Evolutionary conservation across 2,797 vertebrate genomes (phyloP).

Genomic region (Helicolenus hilgendorfi): DNA sequence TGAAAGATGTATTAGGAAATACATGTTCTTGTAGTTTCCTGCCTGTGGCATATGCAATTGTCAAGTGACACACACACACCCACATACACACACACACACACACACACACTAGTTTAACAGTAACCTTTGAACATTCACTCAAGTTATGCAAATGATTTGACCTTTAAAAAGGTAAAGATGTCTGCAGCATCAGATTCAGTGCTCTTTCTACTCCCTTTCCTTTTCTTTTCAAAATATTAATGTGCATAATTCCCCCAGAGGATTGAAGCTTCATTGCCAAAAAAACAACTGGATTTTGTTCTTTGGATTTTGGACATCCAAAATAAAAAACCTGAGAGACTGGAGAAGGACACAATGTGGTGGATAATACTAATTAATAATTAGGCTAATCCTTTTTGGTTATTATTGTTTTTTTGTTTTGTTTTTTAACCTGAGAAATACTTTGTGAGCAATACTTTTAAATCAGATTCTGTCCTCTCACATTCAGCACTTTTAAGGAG

Average conservation of each 20-base stretch:
- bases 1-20: constrained; percentile 16
- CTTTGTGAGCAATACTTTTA: no score
- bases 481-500: background rate
- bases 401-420: background rate
- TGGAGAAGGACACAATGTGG: background rate
- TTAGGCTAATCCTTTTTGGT: background rate
- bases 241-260: background rate
- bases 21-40: constrained; percentile 3
- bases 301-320: background rate
- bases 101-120: constrained; percentile 22
- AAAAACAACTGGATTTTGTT: background rate
- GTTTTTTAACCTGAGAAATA: background rate
- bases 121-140: constrained; percentile 67
- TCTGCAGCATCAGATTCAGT: constrained; percentile 46
- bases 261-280: background rate
- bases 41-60: background rate
- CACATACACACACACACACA: constrained; percentile 2
- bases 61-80: constrained; percentile 4
- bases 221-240: constrained; percentile 35
- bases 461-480: background rate
- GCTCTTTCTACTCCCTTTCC: background rate
- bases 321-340: background rate
- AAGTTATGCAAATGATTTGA: constrained; percentile 73
- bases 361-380: background rate
- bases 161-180: constrained; percentile 72